These are phyloP conservation scores for Chiroxiphia lanceolata DNA, from an alignment of 2,797 vertebrate species.

Conservation along the genomic window DNA sequence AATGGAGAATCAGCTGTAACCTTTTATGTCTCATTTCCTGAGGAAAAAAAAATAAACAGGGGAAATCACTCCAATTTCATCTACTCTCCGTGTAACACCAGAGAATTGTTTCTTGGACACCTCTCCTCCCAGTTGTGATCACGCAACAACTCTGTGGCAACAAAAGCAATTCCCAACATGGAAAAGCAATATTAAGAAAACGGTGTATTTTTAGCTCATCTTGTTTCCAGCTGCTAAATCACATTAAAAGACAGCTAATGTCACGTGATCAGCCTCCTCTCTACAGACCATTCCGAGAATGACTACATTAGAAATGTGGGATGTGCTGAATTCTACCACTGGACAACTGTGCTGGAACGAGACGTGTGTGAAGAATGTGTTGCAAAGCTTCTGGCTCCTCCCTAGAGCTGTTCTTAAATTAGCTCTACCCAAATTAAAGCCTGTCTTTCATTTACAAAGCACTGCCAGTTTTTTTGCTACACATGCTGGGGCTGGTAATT, in stretches of 20 bases:
- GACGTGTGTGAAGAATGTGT: constrained; percentile 28
- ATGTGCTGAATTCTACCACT: constrained; percentile 53
- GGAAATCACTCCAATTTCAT: background rate
- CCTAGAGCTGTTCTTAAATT: constrained; percentile 56
- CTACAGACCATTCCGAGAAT: constrained; percentile 33
- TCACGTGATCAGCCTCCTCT: constrained; percentile 22
- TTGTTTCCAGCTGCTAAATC: constrained; percentile 61
- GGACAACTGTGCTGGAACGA: constrained; percentile 55
- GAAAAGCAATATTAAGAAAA: constrained; percentile 64
- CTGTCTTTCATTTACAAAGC: background rate
- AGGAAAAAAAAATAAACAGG: background rate
- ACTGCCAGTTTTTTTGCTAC: constrained; percentile 29
- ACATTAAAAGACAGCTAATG: constrained; percentile 53
- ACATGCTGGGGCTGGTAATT: constrained; percentile 9
- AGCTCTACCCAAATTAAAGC: constrained; percentile 38
- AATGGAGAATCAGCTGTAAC: background rate
- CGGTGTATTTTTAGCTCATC: constrained; percentile 60
- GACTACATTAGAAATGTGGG: constrained; percentile 31
- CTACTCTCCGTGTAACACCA: background rate
- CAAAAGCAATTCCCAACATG: constrained; percentile 66
- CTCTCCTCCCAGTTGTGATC: constrained; percentile 21
- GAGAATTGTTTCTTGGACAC: constrained; percentile 59
- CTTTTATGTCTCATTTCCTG: background rate
- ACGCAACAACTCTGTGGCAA: constrained; percentile 37
- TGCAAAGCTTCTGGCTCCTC: constrained; percentile 50